Percentiles rank a stretch among this genome's conserved stretches.
These are phyloP conservation scores for Cyprinodon brontotheroides DNA, from an alignment of 2,113 vertebrate species.

Conservation along the genomic window DNA sequence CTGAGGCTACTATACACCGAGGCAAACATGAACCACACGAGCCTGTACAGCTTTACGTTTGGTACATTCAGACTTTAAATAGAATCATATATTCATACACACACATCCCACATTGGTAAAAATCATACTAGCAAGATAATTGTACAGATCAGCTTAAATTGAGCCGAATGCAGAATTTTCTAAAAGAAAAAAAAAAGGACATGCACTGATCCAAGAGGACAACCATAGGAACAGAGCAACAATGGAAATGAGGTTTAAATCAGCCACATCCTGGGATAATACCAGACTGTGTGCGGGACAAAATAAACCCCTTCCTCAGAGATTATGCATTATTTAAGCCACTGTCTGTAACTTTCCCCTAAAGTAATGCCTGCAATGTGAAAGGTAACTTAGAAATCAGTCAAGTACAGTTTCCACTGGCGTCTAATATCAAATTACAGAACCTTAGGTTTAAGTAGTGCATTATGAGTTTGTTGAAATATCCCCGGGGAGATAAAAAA, in stretches of 20 bases:
- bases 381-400: slow-evolving; percentile 15
- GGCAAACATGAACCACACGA: slow-evolving; percentile 51
- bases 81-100: slow-evolving; percentile 74
- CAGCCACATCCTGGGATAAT: slow-evolving; percentile 26
- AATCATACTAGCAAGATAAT: slow-evolving; percentile 75
- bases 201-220: slow-evolving; percentile 36
- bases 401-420: slow-evolving; percentile 36
- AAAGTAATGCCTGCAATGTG: slow-evolving; percentile 33
- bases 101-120: slow-evolving; percentile 71
- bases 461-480: slow-evolving; percentile 44
- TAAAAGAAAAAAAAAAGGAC: slow-evolving; percentile 59
- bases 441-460: slow-evolving; percentile 50
- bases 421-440: slow-evolving; percentile 45
- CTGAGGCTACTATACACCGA: slow-evolving; percentile 53
- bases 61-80: slow-evolving; percentile 79
- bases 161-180: slow-evolving; percentile 52
- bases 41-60: slow-evolving; percentile 60
- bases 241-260: slow-evolving; percentile 39
- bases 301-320: slow-evolving; percentile 24
- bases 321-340: slow-evolving; percentile 21
- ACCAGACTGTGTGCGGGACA: slow-evolving; percentile 21
- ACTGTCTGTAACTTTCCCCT: slow-evolving; percentile 18
- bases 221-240: slow-evolving; percentile 22
- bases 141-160: slow-evolving; percentile 69
- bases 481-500: slow-evolving; percentile 14